These are phyloP conservation scores for Lycia hirtaria DNA, from an alignment of 2,888 invertebrate species.

Conservation along the genomic window DNA sequence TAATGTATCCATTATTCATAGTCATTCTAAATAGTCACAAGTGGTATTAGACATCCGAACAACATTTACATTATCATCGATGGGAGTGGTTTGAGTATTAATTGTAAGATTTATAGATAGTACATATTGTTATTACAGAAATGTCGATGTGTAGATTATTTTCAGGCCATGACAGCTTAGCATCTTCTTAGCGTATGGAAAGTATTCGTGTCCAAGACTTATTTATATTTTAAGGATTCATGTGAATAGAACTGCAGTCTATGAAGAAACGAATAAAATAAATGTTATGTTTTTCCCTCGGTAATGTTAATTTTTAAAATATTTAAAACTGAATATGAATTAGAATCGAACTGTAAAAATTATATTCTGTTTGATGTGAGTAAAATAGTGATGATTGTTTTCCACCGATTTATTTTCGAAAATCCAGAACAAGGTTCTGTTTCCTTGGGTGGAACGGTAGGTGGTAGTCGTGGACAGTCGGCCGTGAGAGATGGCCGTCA, in stretches of 20 bases:
- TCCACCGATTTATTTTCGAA: slow-evolving; percentile 80
- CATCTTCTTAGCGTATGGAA: slow-evolving; percentile 55
- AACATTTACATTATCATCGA: slow-evolving; percentile 75
- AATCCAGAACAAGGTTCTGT: slow-evolving; percentile 78
- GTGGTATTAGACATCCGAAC: slow-evolving; percentile 69
- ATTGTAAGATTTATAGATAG: slow-evolving; percentile 69
- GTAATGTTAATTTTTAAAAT: slow-evolving; percentile 12
- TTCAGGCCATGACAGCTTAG: slow-evolving; percentile 82
- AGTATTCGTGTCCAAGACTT: slow-evolving; percentile 78
- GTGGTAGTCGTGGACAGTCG: slow-evolving; percentile 44
- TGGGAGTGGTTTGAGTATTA: slow-evolving; percentile 78
- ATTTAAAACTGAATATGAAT: slow-evolving; percentile 9
- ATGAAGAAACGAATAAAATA: slow-evolving; percentile 3
- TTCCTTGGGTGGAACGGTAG: slow-evolving; percentile 58
- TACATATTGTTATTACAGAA: slow-evolving; percentile 72
- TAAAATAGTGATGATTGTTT: slow-evolving; percentile 52
- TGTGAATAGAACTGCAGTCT: slow-evolving; percentile 40
- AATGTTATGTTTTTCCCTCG: slow-evolving; percentile 11
- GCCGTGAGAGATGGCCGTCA: slow-evolving; percentile 41
- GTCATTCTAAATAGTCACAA: slow-evolving; percentile 78
- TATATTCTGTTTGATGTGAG: slow-evolving; percentile 29
- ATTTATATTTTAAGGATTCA: slow-evolving; percentile 67
- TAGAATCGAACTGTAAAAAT: slow-evolving; percentile 12
- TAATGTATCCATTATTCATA: slow-evolving; percentile 59
- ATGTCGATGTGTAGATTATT: slow-evolving; percentile 71